A percentile compares a stretch with the other conserved stretches of the same genome.
Evolutionary conservation across 2,113 vertebrate species (phyloP).

Genomic region (Struthio camelus): DNA sequence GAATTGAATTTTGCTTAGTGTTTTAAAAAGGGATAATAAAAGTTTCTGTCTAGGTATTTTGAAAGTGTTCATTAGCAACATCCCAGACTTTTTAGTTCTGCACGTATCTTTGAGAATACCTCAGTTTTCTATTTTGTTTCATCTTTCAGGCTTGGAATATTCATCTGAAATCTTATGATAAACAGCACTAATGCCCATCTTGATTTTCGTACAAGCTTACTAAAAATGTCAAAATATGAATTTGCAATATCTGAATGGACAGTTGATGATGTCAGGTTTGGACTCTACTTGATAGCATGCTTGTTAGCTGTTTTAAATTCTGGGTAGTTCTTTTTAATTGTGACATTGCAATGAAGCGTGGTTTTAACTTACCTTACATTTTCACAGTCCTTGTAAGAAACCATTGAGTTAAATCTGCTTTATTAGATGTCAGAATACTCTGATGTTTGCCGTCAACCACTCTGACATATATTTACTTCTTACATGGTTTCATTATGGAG

Average conservation of each 20-base stretch:
- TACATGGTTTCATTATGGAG: neutral
- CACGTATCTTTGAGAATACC: neutral
- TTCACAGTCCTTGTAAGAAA: neutral
- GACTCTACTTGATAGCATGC: neutral
- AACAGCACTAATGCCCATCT: neutral
- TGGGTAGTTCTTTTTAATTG: neutral
- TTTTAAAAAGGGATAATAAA: neutral
- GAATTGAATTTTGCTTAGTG: neutral
- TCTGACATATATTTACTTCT: neutral
- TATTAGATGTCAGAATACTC: neutral
- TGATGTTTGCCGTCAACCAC: fast-evolving
- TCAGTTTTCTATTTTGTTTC: neutral
- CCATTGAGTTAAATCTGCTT: neutral
- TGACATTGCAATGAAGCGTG: neutral
- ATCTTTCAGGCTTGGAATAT: neutral
- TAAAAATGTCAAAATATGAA: neutral
- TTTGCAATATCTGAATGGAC: neutral
- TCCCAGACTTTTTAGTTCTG: neutral
- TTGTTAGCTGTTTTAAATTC: neutral
- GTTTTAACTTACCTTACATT: neutral
- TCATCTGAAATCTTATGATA: neutral
- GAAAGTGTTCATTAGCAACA: neutral
- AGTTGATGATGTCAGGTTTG: neutral
- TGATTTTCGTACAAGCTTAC: neutral
- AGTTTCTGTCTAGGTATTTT: neutral